Percentiles rank a stretch among this genome's conserved stretches.
These are phyloP conservation scores for Leptonema lineaticorne DNA, from an alignment of 1,140 invertebrate species.

Conservation along the genomic window DNA sequence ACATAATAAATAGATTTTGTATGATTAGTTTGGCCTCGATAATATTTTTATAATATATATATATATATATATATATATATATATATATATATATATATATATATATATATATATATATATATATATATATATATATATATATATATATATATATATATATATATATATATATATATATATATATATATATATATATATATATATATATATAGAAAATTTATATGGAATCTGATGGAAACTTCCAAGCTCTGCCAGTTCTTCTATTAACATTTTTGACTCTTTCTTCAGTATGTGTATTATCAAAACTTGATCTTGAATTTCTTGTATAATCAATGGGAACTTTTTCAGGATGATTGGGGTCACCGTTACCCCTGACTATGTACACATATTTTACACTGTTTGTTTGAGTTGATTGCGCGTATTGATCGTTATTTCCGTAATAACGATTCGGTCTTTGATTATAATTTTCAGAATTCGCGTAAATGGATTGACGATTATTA, in stretches of 20 bases:
- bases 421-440: not conserved
- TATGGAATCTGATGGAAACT: slow-evolving; percentile 30
- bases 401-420: not conserved
- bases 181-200: not conserved
- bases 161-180: no score
- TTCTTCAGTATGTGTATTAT: not conserved
- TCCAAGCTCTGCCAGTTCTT: slow-evolving; percentile 24
- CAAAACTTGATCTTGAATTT: not conserved
- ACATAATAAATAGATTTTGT: no score
- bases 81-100: no score
- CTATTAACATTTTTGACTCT: not conserved
- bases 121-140: no score
- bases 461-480: not conserved
- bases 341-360: slow-evolving; percentile 40
- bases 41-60: no score
- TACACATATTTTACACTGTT: slow-evolving; percentile 34
- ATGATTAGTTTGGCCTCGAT: no score
- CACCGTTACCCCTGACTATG: slow-evolving; percentile 39
- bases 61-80: no score
- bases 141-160: no score
- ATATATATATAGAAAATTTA: not conserved
- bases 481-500: slow-evolving; percentile 18
- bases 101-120: no score
- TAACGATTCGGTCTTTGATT: slow-evolving; percentile 18
- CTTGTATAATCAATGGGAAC: slow-evolving; percentile 21